Base-by-base conservation (phyloP, 2,113 vertebrate species). In the Antennarius striatus region DNA sequence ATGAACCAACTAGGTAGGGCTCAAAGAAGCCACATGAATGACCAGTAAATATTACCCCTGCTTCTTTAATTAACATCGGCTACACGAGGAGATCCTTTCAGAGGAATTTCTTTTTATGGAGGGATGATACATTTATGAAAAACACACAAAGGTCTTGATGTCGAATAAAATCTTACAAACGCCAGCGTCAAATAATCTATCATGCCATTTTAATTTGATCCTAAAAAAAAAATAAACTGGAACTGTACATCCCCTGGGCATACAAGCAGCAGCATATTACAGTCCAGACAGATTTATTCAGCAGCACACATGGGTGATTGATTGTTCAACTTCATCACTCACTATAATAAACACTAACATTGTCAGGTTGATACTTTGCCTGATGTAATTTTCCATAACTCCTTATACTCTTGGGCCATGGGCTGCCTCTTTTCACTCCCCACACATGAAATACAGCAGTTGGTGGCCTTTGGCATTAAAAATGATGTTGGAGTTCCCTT, bases 1-100 rank as follows among this genome's bases (percentile, higher is more conserved):
- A 77, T 75, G 29, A 78, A 73, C 48, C 50, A 51, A 52, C 60
- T 54, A 48, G 30, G 32, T 43, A 40, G 17, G 47, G 84, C 56
- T 79, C 62, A 65, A 63, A 63, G 55, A 3, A 50, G 45, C 61
- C 5, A 46, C 42, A 22, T 55, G 51, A 68, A 30, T 40, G 6
- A 40, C 39, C 53, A 12, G 75, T 63, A 53, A 77, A 73, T 54
- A 56, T 13, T 49, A 11, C 9, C 54, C 65, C 22, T 51, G 50
- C 62, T 69, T 56, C 63, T 59, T 69, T 78, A 68, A 75, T 79
- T 43, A 66, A 30, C 56, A 51, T 42, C 59, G 59, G 47, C 12
- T 49, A 13, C 9, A 15, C 11, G 12, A 10, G 29, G 46, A 17
- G 36, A 50, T 9, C 10, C 54, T 55, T 60, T 46, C 39, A 10